Conservation (phyloP, 2,113 vertebrate species). For the Macquaria ambigua region DNA sequence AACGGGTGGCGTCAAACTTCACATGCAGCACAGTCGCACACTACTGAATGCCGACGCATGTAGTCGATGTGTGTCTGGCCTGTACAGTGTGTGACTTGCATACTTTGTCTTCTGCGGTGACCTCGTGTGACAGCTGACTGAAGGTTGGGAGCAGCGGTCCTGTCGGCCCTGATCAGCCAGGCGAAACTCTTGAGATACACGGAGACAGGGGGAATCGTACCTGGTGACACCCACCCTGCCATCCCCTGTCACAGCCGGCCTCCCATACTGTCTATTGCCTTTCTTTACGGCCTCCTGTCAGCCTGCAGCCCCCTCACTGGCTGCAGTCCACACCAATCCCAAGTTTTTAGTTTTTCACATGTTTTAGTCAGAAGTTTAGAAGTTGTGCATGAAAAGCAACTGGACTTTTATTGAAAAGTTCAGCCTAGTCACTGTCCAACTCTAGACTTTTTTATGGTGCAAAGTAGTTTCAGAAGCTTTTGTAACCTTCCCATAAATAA, state of each 20-base stretch:
- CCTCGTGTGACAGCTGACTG: conserved; percentile 83
- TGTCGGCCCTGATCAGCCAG: conserved; percentile 82
- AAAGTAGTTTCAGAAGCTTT: not conserved
- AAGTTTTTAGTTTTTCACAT: conserved; percentile 33
- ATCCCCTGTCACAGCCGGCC: conserved; percentile 72
- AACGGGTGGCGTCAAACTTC: conserved; percentile 34
- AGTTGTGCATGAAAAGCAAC: conserved; percentile 11
- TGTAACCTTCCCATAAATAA: not conserved
- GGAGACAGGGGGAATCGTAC: conserved; percentile 72
- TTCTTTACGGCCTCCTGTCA: conserved; percentile 58
- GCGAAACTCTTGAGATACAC: conserved; percentile 76
- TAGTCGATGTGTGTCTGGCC: conserved; percentile 28
- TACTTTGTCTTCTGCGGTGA: conserved; percentile 65
- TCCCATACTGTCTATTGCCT: conserved; percentile 47
- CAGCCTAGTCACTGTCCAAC: not conserved
- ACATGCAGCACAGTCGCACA: conserved; percentile 5
- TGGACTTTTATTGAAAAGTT: not conserved
- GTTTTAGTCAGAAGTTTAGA: conserved; percentile 4
- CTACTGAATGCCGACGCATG: conserved; percentile 38
- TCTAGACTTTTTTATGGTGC: not conserved
- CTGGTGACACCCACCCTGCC: conserved; percentile 81
- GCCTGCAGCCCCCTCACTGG: conserved; percentile 23
- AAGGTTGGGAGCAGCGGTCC: conserved; percentile 78
- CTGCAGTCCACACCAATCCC: conserved; percentile 8
- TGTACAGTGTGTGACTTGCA: conserved; percentile 41